These are phyloP conservation scores for Sinosuthora webbiana DNA, from an alignment of 2,113 vertebrate genomes.

Conservation along the genomic window DNA sequence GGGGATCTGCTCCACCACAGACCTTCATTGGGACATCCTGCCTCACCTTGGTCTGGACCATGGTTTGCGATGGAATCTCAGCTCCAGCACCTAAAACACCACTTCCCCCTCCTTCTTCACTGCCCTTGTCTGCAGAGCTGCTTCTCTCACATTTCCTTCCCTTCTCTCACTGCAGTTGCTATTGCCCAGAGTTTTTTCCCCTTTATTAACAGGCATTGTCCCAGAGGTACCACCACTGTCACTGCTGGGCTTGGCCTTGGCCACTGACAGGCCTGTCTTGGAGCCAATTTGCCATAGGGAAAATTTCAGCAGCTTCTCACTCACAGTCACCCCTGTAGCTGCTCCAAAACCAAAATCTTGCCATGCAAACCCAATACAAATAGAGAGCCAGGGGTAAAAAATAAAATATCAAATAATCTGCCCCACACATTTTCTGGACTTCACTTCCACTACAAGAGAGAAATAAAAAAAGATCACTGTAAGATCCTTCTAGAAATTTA, in stretches of 20 bases:
- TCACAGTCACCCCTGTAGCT: not conserved
- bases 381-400: not conserved
- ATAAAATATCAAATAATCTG: not conserved
- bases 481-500: not conserved
- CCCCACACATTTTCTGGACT: not conserved
- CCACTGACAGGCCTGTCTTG: no score
- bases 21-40: not conserved
- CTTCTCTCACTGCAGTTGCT: not conserved
- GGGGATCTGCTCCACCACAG: not conserved
- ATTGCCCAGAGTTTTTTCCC: not conserved
- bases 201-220: not conserved
- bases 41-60: not conserved
- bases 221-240: not conserved
- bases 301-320: not conserved
- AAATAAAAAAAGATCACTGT: not conserved
- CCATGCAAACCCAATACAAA: not conserved
- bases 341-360: not conserved
- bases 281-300: fast-evolving
- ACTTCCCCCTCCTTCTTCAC: not conserved
- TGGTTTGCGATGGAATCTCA: not conserved
- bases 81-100: not conserved
- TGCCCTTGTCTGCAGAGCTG: not conserved
- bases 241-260: not conserved
- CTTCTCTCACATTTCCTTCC: not conserved
- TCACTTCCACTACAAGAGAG: not conserved